phyloP scores from a whole-genome alignment of 2,888 invertebrate genomes.

The Andrena praecox region DNA sequence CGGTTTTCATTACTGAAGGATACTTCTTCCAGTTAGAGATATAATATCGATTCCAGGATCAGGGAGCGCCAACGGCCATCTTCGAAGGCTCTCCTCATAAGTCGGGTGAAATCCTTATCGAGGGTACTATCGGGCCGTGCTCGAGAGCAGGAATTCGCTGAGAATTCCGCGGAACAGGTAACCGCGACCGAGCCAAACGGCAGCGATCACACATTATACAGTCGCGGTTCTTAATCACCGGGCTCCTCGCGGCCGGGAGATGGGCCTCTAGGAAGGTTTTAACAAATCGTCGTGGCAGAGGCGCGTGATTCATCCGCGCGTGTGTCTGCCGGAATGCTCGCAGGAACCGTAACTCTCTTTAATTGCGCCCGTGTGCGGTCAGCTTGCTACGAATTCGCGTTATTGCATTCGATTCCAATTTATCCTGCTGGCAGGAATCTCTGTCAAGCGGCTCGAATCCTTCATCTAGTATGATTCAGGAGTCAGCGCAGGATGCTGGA shows the following conservation, averaged over 20 bases:
- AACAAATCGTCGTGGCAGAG: constrained; percentile 66
- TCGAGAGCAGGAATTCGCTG: constrained; percentile 45
- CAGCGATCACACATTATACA: constrained; percentile 56
- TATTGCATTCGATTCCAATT: constrained; percentile 30
- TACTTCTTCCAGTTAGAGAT: not conserved
- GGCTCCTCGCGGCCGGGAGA: constrained; percentile 34
- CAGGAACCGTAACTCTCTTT: constrained; percentile 74
- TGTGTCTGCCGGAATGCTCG: constrained; percentile 48
- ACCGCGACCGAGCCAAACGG: constrained; percentile 43
- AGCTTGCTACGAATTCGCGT: constrained; percentile 46
- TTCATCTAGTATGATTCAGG: not conserved
- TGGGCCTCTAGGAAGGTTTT: constrained; percentile 38
- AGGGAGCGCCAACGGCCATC: not conserved
- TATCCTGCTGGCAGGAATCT: not conserved
- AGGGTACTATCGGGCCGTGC: constrained; percentile 50
- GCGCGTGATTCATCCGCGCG: constrained; percentile 71
- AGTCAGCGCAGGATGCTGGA: not conserved
- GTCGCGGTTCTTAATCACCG: constrained; percentile 52
- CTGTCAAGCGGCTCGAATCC: not conserved
- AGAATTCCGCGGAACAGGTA: constrained; percentile 44
- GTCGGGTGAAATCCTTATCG: constrained; percentile 51
- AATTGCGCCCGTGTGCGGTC: constrained; percentile 74
- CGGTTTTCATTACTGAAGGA: too few relatives aligned
- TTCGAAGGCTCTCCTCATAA: constrained; percentile 34
- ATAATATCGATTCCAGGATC: constrained; percentile 5